A percentile compares a stretch with the other conserved stretches of the same genome.
phyloP scores from a whole-genome alignment of 2,888 invertebrate species.

The Julus scandinavius region DNA sequence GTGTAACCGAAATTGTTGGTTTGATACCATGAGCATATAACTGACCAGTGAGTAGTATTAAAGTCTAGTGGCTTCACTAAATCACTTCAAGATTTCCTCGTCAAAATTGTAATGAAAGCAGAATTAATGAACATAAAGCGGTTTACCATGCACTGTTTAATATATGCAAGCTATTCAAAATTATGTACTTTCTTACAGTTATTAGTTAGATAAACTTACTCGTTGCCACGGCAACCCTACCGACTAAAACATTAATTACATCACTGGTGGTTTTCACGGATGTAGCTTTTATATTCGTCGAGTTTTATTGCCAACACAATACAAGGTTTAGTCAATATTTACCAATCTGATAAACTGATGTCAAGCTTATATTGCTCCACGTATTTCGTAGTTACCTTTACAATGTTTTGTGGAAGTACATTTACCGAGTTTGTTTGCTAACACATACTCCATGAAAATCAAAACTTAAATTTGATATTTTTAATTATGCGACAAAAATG shows the following conservation, averaged over 20 bases:
- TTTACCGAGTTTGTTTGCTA: too few species aligned
- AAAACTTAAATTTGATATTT: too few species aligned
- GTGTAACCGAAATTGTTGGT: too few species aligned
- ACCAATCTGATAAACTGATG: background rate
- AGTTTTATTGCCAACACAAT: background rate
- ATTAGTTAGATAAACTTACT: background rate
- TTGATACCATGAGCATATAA: too few species aligned
- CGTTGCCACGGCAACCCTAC: background rate
- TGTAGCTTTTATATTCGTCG: background rate
- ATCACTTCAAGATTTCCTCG: background rate
- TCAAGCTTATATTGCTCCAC: background rate
- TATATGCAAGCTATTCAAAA: background rate
- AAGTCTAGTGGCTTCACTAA: too few species aligned
- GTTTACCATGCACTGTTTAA: background rate
- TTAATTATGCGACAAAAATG: too few species aligned
- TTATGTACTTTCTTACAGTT: background rate
- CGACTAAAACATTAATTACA: conserved; percentile 1
- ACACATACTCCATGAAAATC: background rate
- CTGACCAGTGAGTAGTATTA: too few species aligned
- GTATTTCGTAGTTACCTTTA: too few species aligned
- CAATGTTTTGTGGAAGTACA: too few species aligned
- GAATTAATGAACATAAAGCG: background rate
- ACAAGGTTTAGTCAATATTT: background rate
- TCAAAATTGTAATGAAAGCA: background rate
- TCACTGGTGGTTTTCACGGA: background rate